Percentiles rank a stretch among this genome's conserved stretches.
These are phyloP conservation scores for Phalera bucephala DNA, from an alignment of 2,888 invertebrate species.

Conservation along the genomic window DNA sequence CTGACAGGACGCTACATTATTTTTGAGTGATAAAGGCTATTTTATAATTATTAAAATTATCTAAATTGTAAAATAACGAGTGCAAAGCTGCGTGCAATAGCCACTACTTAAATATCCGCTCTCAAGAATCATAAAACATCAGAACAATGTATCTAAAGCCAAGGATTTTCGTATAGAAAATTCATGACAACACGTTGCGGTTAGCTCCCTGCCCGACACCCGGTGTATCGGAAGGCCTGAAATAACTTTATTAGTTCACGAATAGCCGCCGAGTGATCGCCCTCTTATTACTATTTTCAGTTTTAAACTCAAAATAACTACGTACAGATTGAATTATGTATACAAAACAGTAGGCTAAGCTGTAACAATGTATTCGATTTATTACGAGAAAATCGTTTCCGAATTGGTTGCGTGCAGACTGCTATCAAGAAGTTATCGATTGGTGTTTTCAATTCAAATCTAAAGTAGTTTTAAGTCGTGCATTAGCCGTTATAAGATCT, in stretches of 20 bases:
- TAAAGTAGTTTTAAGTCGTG: too few relatives aligned
- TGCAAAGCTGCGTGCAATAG: too few relatives aligned
- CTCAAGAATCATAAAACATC: too few relatives aligned
- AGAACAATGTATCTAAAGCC: neutral
- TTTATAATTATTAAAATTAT: too few relatives aligned
- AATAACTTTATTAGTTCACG: slow-evolving; percentile 71
- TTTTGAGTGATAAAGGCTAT: too few relatives aligned
- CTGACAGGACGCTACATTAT: too few relatives aligned
- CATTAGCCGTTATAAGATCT: too few relatives aligned
- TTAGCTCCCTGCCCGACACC: slow-evolving; percentile 25
- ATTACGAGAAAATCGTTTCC: neutral
- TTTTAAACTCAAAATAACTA: slow-evolving; percentile 53
- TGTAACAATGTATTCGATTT: slow-evolving; percentile 7
- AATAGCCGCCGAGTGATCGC: slow-evolving; percentile 72
- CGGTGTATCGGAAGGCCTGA: slow-evolving; percentile 56
- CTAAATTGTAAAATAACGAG: too few relatives aligned
- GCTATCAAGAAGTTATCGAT: too few relatives aligned
- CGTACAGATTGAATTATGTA: slow-evolving; percentile 34
- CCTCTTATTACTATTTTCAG: slow-evolving; percentile 70
- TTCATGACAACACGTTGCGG: slow-evolving; percentile 24
- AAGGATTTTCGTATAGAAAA: slow-evolving; percentile 16
- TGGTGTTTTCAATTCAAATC: too few relatives aligned
- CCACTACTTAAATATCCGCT: too few relatives aligned
- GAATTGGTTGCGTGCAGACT: too few relatives aligned
- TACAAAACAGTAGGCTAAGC: slow-evolving; percentile 26